Evolutionary conservation across 2,888 invertebrate species (phyloP).

Genomic region (Anodontia alba): DNA sequence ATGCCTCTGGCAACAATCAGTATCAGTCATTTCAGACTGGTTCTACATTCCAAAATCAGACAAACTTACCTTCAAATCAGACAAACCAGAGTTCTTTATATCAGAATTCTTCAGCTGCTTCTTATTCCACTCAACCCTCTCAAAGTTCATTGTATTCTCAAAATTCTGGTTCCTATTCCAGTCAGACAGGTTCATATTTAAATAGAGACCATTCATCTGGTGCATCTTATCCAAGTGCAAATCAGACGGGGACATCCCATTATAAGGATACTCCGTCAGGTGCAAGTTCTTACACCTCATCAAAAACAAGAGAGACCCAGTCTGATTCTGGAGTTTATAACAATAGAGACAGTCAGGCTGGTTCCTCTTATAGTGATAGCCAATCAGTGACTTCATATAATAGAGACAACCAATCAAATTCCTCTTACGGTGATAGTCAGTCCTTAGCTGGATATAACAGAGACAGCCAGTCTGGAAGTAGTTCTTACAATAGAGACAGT

Average conservation of each 20-base stretch:
- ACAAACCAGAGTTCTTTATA: slow-evolving; percentile 69
- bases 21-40: slow-evolving; percentile 73
- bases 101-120: slow-evolving; percentile 51
- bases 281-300: slow-evolving; percentile 58
- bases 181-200: slow-evolving; percentile 52
- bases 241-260: slow-evolving; percentile 52
- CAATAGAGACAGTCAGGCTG: slow-evolving; percentile 66
- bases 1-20: slow-evolving; percentile 61
- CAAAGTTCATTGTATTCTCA: slow-evolving; percentile 71
- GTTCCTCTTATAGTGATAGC: slow-evolving; percentile 60
- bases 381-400: slow-evolving; percentile 57
- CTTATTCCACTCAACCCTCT: slow-evolving; percentile 59
- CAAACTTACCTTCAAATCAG: slow-evolving; percentile 69
- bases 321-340: slow-evolving; percentile 57
- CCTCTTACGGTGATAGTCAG: slow-evolving; percentile 67
- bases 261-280: slow-evolving; percentile 62
- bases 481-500: slow-evolving; percentile 69
- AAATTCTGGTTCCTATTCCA: slow-evolving; percentile 49
- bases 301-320: slow-evolving; percentile 63
- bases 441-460: slow-evolving; percentile 58
- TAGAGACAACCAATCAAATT: slow-evolving; percentile 66
- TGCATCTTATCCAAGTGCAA: slow-evolving; percentile 48
- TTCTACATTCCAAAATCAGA: slow-evolving; percentile 77
- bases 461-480: slow-evolving; percentile 64
- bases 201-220: slow-evolving; percentile 51